Percentiles rank a stretch among this genome's conserved stretches.
phyloP scores from a whole-genome alignment of 1,140 invertebrate species.

The Drosophila punjabiensis region DNA sequence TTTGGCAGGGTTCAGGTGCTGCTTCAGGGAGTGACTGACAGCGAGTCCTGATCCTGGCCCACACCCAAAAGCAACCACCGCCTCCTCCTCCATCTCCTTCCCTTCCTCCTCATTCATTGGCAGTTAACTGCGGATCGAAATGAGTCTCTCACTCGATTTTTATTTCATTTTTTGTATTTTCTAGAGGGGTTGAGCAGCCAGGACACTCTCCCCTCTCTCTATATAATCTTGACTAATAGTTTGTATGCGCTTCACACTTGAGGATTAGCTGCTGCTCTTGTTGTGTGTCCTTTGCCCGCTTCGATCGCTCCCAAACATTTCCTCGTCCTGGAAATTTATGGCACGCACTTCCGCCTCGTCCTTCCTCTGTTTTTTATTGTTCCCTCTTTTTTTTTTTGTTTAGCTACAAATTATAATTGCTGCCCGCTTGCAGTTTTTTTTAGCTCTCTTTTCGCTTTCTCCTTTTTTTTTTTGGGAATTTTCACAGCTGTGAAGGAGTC shows the following conservation, averaged over 20 bases:
- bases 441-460: constrained; percentile 12
- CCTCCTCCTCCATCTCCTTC: neutral
- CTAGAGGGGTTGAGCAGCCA: neutral
- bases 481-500: constrained; percentile 74
- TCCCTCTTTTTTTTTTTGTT: constrained; percentile 37
- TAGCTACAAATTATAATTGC: constrained; percentile 81
- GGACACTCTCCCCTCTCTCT: constrained; percentile 18
- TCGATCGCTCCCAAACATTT: constrained; percentile 59
- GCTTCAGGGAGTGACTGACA: constrained; percentile 26
- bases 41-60: constrained; percentile 21
- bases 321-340: constrained; percentile 78
- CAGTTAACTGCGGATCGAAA: constrained; percentile 15
- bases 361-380: constrained; percentile 18
- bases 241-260: constrained; percentile 82
- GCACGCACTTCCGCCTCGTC: constrained; percentile 80
- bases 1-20: constrained; percentile 19
- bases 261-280: constrained; percentile 61
- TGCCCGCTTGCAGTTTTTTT: constrained; percentile 65
- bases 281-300: constrained; percentile 26
- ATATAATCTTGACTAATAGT: constrained; percentile 81
- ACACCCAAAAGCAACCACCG: constrained; percentile 2
- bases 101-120: constrained; percentile 1
- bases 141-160: constrained; percentile 3
- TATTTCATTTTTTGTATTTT: no score
- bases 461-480: constrained; percentile 78